Conservation (phyloP, 2,113 vertebrate genomes). For the Gavia stellata region DNA sequence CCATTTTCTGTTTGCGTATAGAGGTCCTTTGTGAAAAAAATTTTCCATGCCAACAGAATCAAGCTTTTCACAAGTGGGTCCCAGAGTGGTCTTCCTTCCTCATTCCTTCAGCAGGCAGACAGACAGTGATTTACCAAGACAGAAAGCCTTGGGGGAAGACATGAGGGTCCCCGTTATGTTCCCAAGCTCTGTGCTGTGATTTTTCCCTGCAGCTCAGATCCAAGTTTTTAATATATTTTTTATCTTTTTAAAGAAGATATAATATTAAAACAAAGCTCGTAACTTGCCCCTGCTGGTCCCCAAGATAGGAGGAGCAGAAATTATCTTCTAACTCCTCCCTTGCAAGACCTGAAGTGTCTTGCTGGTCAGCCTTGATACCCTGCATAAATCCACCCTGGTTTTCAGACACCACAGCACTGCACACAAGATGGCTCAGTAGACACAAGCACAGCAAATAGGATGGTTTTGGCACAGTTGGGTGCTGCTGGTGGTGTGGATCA, state of each 20-base stretch:
- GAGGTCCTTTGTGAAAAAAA: neutral
- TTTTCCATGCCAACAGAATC: neutral
- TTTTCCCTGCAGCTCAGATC: neutral
- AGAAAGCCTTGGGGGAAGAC: neutral
- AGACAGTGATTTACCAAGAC: neutral
- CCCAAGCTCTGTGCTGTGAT: neutral
- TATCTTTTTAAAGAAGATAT: neutral
- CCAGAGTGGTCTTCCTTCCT: neutral
- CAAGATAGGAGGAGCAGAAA: neutral
- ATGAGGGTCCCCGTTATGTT: rapidly evolving
- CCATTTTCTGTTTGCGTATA: neutral
- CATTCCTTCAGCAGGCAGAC: neutral
- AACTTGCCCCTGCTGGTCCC: neutral
- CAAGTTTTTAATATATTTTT: neutral
- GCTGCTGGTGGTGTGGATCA: neutral
- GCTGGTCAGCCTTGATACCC: neutral
- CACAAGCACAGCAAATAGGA: neutral
- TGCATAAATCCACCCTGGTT: neutral
- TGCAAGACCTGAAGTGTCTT: neutral
- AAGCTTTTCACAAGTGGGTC: neutral
- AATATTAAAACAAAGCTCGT: neutral
- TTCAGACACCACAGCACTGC: rapidly evolving
- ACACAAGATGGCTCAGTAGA: neutral
- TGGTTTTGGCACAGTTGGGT: neutral
- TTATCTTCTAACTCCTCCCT: neutral